Evolutionary conservation across 2,113 vertebrate genomes (phyloP), one percentile per base, ranked within the genome.

Genomic region (Percina caprodes): DNA sequence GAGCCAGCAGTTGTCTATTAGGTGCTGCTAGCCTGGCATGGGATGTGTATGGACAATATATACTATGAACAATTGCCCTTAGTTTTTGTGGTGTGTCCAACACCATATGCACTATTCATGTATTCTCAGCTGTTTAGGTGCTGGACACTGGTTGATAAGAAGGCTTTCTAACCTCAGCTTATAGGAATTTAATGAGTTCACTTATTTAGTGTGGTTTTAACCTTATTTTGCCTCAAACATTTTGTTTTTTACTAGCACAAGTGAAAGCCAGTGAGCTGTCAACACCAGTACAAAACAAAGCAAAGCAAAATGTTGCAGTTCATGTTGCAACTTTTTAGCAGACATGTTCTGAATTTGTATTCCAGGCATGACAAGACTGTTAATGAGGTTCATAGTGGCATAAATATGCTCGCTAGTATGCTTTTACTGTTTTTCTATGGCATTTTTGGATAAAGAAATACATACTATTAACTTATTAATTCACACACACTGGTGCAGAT

Each of bases 261-360:
- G 30, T 35, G 70, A 23, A 11, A n/a, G 42, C 23, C 63, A 71
- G 66, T 33, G 52, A 76, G 2, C 21, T 60, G 62, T 60, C 45
- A 76, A 65, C 13, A 48, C 12, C 26, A 30, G 18, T 4, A 14
- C 52, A 69, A 51, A 71, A 61, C 26, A 74, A 42, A 79, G 70
- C 75, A 54, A 56, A 69, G 63, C 26, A 45, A 69, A 77, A 59
- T 21, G 58, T 81, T 88, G 18, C 72, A 86, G 49, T 52, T 59
- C 14, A 24, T 83, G 77, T 73, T 78, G 77, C 56, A 86, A 82
- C 46, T 74, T 83, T 75, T 68, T 11, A 30, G 39, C 33, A 63
- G 49, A 69, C 54, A 21, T 85, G 60, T 55, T 82, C 67, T 45
- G 70, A 66, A 83, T 86, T 80, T 86, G 73, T 83, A 83, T 83